Base-by-base conservation (phyloP, 2,888 invertebrate species). In the Taenaris catops region DNA sequence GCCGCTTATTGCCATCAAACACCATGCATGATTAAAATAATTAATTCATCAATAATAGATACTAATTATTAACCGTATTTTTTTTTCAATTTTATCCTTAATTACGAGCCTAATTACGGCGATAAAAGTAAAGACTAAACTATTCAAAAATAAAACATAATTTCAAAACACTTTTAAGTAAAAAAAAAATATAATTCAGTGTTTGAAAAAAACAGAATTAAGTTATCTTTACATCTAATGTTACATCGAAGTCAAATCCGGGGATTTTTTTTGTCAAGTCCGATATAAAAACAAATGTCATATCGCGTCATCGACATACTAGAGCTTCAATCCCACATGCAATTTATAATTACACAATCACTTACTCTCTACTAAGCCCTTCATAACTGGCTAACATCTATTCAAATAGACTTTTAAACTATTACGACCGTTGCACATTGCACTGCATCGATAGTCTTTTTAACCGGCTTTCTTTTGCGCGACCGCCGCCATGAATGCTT, bases 401-500 rank as follows among this genome's bases (percentile, higher is more conserved):
- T 59, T 53, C 53, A 39, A 43, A 63, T 46, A 59, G 50, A 53
- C n/a, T n/a, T 58, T 48, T 40, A 34, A 34, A 41, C 40, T 42
- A 40, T 44, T 34, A 48, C 20, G 26, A 35, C 37, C 26, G 18
- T 38, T 26, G 42, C 44, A 20, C 23, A 19, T 17, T 6, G 38
- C 44, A 39, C 33, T 34, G 20, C 20, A 27, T 16, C 10, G 12
- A 18, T 12, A 28, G 28, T 8, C 8, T 11, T 8, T 9, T 48
- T 56, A 58, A 27, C 53, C 43, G 8, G 33, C 37, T 56, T 81
- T 74, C 58, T 89, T 90, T 48, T 88, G 89, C 49, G 91, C 69
- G 56, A 92, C 90, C 25, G 91, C 89, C 49, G 88, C 79, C 78
- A 93, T 89, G 56, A 93, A 75, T 49, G 91, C 89, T 50, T 88